Evolutionary conservation across 1,140 invertebrate genomes (phyloP).

Genomic region (Drosophila subpulchrella): DNA sequence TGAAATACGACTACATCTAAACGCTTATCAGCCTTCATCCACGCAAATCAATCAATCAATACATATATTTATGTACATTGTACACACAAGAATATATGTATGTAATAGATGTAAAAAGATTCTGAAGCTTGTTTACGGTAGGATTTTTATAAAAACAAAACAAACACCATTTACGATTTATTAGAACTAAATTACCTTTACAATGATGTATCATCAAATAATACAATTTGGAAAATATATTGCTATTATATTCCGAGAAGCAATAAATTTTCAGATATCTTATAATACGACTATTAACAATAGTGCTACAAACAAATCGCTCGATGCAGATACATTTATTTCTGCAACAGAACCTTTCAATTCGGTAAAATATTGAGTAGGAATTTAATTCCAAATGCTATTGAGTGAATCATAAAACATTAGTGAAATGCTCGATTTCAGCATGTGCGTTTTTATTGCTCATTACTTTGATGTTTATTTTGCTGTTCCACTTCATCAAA

Average conservation of each 20-base stretch:
- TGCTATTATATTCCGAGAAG: too few species aligned
- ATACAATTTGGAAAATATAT: too few species aligned
- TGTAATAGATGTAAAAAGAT: too few species aligned
- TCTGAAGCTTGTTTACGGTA: too few species aligned
- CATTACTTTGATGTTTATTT: constrained; percentile 4
- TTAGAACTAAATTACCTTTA: too few species aligned
- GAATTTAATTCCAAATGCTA: neutral
- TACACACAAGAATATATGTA: neutral
- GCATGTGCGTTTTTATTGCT: constrained; percentile 3
- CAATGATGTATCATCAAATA: too few species aligned
- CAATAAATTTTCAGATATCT: too few species aligned
- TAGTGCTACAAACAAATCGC: too few species aligned
- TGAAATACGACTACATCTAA: neutral
- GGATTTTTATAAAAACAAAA: neutral
- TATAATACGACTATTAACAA: too few species aligned
- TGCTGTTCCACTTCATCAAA: constrained; percentile 4
- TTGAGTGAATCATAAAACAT: neutral
- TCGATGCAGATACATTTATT: too few species aligned
- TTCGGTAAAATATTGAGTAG: neutral
- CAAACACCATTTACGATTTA: neutral
- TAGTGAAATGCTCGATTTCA: neutral
- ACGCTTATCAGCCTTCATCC: constrained; percentile 5
- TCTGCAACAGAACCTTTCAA: too few species aligned
- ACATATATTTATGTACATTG: neutral
- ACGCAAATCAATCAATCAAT: constrained; percentile 2